Conservation (phyloP, 2,888 invertebrate species). For the Drosophila anomelani region DNA sequence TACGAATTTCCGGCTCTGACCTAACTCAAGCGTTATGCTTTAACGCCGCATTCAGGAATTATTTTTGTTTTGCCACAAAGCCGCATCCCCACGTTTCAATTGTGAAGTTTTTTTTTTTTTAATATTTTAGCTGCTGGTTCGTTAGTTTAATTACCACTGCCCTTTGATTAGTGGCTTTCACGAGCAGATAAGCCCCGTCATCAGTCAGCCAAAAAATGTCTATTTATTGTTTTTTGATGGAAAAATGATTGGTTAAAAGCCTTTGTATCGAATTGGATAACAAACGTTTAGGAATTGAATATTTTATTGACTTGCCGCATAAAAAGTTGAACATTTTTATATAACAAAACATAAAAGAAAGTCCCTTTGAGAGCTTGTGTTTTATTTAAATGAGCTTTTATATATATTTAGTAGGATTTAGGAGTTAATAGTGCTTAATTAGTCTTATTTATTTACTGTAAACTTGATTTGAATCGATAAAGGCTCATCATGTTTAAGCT, state of each 20-base stretch:
- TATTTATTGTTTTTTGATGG: slow-evolving; percentile 20
- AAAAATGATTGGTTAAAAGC: slow-evolving; percentile 20
- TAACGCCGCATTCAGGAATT: slow-evolving; percentile 9
- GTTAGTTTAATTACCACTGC: slow-evolving; percentile 37
- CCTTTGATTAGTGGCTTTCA: slow-evolving; percentile 35
- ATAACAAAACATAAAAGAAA: neutral
- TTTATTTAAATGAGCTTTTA: neutral
- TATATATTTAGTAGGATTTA: neutral
- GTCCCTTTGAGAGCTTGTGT: no score
- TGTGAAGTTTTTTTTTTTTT: slow-evolving; percentile 1
- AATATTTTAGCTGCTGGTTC: slow-evolving; percentile 19
- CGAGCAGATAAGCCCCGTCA: slow-evolving; percentile 5
- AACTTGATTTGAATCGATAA: slow-evolving; percentile 4
- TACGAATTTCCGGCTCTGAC: slow-evolving; percentile 45
- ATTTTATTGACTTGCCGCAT: slow-evolving; percentile 4
- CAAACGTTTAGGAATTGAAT: slow-evolving; percentile 8
- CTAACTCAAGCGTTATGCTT: slow-evolving; percentile 45
- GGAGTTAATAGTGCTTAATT: neutral
- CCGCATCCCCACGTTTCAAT: neutral
- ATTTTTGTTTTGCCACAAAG: slow-evolving; percentile 11
- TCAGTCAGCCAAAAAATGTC: slow-evolving; percentile 13
- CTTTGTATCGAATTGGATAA: neutral
- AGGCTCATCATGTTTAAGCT: neutral
- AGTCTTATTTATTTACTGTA: neutral
- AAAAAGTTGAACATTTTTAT: neutral